These are phyloP conservation scores for Agonopterix heracliana DNA, from an alignment of 2,888 invertebrate species.

Conservation along the genomic window DNA sequence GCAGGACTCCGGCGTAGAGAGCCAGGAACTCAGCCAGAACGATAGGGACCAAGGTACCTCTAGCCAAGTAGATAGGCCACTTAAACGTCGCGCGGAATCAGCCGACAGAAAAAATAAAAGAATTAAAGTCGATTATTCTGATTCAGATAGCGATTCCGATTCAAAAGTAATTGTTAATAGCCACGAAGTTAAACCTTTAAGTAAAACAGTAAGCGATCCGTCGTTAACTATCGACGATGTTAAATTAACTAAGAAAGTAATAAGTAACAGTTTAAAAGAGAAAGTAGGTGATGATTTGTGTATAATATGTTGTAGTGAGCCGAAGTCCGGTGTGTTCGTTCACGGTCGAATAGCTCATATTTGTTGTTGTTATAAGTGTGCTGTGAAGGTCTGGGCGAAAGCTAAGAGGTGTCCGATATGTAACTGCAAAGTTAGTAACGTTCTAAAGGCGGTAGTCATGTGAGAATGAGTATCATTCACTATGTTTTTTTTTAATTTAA, in stretches of 20 bases:
- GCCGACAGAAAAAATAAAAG: conserved; percentile 40
- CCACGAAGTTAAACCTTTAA: conserved; percentile 38
- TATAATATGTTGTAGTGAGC: conserved; percentile 77
- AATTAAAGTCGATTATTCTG: conserved; percentile 29
- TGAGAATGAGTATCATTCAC: conserved; percentile 19
- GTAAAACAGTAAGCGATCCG: conserved; percentile 64
- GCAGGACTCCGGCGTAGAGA: conserved; percentile 52
- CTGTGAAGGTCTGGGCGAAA: conserved; percentile 79
- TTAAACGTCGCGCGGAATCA: conserved; percentile 36
- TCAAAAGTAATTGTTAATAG: conserved; percentile 8
- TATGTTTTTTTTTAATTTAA: too few species aligned
- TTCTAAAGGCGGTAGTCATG: conserved; percentile 77
- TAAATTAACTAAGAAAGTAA: conserved; percentile 33
- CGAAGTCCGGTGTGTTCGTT: conserved; percentile 81
- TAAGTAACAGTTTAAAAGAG: conserved; percentile 36
- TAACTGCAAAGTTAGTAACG: conserved; percentile 80
- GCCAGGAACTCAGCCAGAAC: conserved; percentile 34
- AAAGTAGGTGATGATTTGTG: conserved; percentile 64
- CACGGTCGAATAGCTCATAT: conserved; percentile 81
- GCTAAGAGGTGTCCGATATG: conserved; percentile 81
- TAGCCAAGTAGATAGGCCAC: neutral
- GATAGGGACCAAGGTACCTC: conserved; percentile 4
- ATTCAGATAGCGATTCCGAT: conserved; percentile 25
- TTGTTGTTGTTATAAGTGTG: conserved; percentile 83
- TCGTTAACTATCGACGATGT: conserved; percentile 39